A percentile compares a stretch with the other conserved stretches of the same genome.
These are phyloP conservation scores for Pemphigus obesinymphae DNA, from an alignment of 1,140 invertebrate genomes.

Conservation along the genomic window DNA sequence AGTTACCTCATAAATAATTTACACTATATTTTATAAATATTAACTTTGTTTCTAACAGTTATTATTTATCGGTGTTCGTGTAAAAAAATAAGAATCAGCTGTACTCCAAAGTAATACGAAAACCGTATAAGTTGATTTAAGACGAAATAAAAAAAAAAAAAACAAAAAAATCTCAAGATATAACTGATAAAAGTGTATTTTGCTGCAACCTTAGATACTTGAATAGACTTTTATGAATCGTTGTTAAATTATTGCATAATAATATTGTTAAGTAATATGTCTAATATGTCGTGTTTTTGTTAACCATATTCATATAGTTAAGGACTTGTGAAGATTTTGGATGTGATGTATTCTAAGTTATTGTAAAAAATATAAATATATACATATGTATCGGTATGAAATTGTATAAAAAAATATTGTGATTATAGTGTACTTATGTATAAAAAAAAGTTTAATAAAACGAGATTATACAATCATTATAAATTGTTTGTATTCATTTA, in stretches of 20 bases:
- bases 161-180: not conserved
- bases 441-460: slow-evolving; percentile 12
- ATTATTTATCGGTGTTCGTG: slow-evolving; percentile 5
- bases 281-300: not conserved
- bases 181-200: not conserved
- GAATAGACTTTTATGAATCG: slow-evolving; percentile 32
- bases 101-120: not conserved
- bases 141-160: not conserved
- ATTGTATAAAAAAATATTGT: slow-evolving; percentile 9
- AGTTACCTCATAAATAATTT: slow-evolving; percentile 29
- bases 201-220: not conserved
- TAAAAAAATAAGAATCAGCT: not conserved
- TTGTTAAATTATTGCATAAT: slow-evolving; percentile 27
- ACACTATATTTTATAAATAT: not conserved
- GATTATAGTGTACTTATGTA: not conserved
- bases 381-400: not conserved
- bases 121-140: not conserved
- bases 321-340: slow-evolving; percentile 7
- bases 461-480: slow-evolving; percentile 24
- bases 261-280: slow-evolving; percentile 5
- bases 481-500: not conserved
- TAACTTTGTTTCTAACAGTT: not conserved
- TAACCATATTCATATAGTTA: not conserved
- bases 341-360: slow-evolving; percentile 31
- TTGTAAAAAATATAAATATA: not conserved